phyloP scores from a whole-genome alignment of 2,888 invertebrate species.

The Acanthosepion pharaonis region DNA sequence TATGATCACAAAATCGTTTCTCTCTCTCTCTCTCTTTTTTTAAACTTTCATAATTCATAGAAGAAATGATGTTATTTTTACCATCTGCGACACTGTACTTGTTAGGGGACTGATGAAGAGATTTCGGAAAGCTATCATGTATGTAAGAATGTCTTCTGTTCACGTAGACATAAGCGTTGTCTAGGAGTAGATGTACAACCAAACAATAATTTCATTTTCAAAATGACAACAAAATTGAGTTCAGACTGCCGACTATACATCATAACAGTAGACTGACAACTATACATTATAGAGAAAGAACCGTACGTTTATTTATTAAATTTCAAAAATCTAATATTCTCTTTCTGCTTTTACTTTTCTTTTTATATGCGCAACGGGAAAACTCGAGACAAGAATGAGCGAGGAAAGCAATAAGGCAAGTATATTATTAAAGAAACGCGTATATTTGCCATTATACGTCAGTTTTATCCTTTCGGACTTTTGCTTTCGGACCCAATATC shows the following conservation, averaged over 20 bases:
- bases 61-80: background rate
- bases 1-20: too few species aligned
- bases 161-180: background rate
- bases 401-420: too few species aligned
- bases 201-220: background rate
- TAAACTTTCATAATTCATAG: background rate
- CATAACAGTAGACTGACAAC: background rate
- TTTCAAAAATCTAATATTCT: conserved; percentile 9
- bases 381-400: too few species aligned
- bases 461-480: too few species aligned
- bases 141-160: background rate
- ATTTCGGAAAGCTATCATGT: background rate
- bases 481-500: too few species aligned
- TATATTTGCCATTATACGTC: too few species aligned
- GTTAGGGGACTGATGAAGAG: background rate
- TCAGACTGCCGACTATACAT: background rate
- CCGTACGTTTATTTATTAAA: background rate
- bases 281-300: background rate
- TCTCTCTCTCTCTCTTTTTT: too few species aligned
- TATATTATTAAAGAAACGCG: too few species aligned
- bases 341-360: background rate
- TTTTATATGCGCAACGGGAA: too few species aligned
- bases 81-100: background rate
- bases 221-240: conserved; percentile 20
- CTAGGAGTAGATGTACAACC: background rate